Conservation (phyloP, 2,888 invertebrate species). For the Diplolepis rosae region DNA sequence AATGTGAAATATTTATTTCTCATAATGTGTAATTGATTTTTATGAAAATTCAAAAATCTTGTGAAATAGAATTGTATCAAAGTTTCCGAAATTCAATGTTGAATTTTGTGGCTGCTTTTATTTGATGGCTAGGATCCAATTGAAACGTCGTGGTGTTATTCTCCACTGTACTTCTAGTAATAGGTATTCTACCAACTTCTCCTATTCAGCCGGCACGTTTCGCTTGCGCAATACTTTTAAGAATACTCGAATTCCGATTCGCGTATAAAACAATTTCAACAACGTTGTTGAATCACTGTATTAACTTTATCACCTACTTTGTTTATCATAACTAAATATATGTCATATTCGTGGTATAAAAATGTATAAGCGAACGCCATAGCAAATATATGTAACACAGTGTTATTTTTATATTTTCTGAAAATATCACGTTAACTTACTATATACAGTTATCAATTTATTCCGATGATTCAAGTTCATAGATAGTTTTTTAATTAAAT, state of each 20-base stretch:
- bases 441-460: background rate
- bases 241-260: conserved; percentile 33
- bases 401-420: background rate
- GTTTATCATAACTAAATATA: background rate
- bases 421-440: background rate
- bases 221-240: conserved; percentile 15
- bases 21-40: no score
- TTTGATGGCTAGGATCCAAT: conserved; percentile 56
- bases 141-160: conserved; percentile 35
- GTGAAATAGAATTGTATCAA: no score
- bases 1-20: no score
- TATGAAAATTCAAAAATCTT: no score
- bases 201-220: conserved; percentile 33
- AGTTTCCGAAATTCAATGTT: no score
- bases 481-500: background rate
- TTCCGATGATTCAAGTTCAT: background rate
- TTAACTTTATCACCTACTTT: background rate
- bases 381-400: background rate
- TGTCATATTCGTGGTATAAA: background rate
- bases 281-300: background rate
- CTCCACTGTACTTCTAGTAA: conserved; percentile 4
- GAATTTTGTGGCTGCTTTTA: conserved; percentile 29
- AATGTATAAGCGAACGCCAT: background rate
- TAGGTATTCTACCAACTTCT: background rate
- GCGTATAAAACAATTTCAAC: background rate